These are phyloP conservation scores for Rissa tridactyla DNA, from an alignment of 2,113 vertebrate species.

Conservation along the genomic window DNA sequence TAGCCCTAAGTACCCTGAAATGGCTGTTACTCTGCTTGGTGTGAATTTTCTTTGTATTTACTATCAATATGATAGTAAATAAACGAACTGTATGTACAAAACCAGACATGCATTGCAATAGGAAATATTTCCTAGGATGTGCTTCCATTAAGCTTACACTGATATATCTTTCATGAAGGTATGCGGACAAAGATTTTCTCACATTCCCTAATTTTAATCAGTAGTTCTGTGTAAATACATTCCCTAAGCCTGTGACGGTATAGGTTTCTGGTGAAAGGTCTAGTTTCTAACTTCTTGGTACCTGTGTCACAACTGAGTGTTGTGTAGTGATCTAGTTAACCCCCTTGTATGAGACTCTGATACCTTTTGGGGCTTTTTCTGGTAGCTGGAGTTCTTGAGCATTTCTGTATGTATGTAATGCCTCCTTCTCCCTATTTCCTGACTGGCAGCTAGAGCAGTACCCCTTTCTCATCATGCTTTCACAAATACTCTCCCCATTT, in stretches of 20 bases:
- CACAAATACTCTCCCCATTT: neutral
- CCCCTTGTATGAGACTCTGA: too few species aligned
- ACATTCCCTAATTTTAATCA: neutral
- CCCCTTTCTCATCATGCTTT: neutral
- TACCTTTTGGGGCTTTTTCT: neutral
- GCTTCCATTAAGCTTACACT: neutral
- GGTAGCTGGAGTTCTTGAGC: neutral
- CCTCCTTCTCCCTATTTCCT: neutral
- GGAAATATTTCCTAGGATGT: neutral
- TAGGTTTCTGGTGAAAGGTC: neutral
- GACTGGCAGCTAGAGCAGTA: neutral
- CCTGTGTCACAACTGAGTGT: neutral
- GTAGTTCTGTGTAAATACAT: neutral
- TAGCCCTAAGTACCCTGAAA: neutral
- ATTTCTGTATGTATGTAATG: neutral
- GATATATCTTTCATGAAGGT: neutral
- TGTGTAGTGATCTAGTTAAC: neutral
- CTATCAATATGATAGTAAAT: neutral
- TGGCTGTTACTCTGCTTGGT: neutral
- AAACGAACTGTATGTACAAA: neutral
- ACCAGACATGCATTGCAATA: neutral
- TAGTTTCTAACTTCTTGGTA: neutral
- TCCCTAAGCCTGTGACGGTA: neutral
- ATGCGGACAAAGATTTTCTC: neutral
- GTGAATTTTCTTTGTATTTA: neutral